Percentiles rank a stretch among this genome's conserved stretches.
Conservation (phyloP, 2,113 vertebrate species). For the Microcebus lehilahytsara region DNA sequence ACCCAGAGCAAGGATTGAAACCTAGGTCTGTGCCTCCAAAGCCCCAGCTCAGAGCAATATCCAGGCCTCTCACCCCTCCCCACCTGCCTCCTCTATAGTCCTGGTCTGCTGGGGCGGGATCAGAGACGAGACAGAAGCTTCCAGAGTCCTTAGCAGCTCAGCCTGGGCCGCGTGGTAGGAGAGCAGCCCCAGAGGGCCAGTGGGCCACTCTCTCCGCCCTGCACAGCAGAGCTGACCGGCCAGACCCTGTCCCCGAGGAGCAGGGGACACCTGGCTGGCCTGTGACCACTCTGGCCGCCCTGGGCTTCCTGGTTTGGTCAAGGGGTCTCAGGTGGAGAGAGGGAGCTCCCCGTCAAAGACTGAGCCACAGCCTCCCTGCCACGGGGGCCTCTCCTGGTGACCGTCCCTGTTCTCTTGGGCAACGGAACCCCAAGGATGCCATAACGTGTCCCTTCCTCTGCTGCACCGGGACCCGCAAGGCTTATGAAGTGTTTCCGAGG, state of each 20-base stretch:
- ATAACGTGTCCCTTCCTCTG: background rate
- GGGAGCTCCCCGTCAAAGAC: background rate
- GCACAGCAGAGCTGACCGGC: accelerated
- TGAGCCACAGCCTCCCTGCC: accelerated
- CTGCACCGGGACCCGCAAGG: accelerated
- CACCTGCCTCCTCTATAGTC: background rate
- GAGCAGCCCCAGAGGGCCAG: background rate
- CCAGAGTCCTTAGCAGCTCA: background rate
- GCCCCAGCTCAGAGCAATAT: accelerated
- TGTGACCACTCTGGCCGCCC: background rate
- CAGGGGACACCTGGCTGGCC: background rate
- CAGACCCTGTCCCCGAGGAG: too few relatives aligned
- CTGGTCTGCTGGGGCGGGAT: background rate
- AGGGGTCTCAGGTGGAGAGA: background rate
- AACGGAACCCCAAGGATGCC: accelerated
- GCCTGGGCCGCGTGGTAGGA: background rate
- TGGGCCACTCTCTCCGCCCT: too few relatives aligned
- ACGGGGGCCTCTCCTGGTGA: background rate
- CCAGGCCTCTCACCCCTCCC: background rate
- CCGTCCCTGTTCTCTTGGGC: background rate
- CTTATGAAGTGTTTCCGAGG: too few relatives aligned
- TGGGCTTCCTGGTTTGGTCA: background rate
- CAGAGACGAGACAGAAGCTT: background rate
- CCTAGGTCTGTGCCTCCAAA: background rate
- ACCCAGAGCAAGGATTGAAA: background rate